Conservation (phyloP, 2,113 vertebrate species). For the Forbesichthys papilliferus region DNA sequence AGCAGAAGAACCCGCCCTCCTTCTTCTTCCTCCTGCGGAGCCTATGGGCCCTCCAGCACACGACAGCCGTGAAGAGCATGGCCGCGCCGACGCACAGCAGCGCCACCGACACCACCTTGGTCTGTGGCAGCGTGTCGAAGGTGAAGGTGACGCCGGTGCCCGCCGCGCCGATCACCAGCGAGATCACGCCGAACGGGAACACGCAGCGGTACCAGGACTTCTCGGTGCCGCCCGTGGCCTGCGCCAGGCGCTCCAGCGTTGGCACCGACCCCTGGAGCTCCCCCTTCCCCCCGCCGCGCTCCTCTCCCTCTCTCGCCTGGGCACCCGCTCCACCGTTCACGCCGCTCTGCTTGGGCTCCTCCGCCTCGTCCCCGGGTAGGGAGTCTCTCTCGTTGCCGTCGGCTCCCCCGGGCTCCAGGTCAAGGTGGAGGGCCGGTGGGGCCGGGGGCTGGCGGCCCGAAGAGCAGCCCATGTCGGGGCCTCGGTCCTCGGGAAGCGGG, state of each 20-base stretch:
- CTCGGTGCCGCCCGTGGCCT: slow-evolving; percentile 86
- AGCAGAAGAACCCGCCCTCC: slow-evolving; percentile 71
- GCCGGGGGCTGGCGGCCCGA: slow-evolving; percentile 72
- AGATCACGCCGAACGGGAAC: slow-evolving; percentile 83
- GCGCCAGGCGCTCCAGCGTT: slow-evolving; percentile 80
- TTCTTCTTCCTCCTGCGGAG: slow-evolving; percentile 75
- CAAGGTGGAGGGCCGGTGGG: slow-evolving; percentile 54
- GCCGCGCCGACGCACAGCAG: slow-evolving; percentile 77
- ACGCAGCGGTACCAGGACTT: slow-evolving; percentile 86
- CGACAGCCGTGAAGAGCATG: slow-evolving; percentile 80
- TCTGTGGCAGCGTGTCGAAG: slow-evolving; percentile 82
- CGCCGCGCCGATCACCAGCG: slow-evolving; percentile 81
- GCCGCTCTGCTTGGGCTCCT: slow-evolving; percentile 42
- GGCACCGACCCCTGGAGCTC: slow-evolving; percentile 67
- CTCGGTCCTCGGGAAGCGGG: slow-evolving; percentile 17
- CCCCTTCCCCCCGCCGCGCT: slow-evolving; percentile 12
- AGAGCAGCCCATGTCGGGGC: slow-evolving; percentile 75
- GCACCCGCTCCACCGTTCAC: slow-evolving; percentile 63
- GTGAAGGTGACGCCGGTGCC: slow-evolving; percentile 88
- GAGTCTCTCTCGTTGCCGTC: slow-evolving; percentile 60
- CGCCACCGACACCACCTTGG: slow-evolving; percentile 84
- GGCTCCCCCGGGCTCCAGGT: slow-evolving; percentile 56
- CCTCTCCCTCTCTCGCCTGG: slow-evolving; percentile 23
- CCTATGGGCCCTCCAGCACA: slow-evolving; percentile 84
- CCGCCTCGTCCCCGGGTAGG: slow-evolving; percentile 71